These are phyloP conservation scores for Orussus abietinus DNA, from an alignment of 1,140 invertebrate genomes.

Conservation along the genomic window DNA sequence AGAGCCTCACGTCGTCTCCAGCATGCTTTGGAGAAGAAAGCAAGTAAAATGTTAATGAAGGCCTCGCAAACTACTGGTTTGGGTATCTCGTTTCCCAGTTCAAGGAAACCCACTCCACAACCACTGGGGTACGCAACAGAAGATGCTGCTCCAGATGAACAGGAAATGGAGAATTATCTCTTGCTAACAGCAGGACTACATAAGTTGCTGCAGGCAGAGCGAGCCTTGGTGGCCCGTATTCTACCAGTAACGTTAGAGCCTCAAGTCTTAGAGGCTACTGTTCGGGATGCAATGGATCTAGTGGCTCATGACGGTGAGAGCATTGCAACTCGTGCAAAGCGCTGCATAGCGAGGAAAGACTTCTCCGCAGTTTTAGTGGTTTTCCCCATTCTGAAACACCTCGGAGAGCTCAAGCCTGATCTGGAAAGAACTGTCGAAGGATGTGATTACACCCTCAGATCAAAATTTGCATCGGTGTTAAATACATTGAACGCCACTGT, in stretches of 20 bases:
- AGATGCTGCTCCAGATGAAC: constrained; percentile 62
- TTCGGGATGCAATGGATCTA: constrained; percentile 78
- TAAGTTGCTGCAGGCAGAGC: constrained; percentile 84
- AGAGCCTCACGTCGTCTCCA: constrained; percentile 53
- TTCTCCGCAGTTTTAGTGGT: constrained; percentile 79
- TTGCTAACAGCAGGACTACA: constrained; percentile 82
- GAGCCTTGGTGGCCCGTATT: constrained; percentile 76
- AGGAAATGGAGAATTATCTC: constrained; percentile 84
- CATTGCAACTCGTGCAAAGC: constrained; percentile 72
- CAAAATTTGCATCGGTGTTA: constrained; percentile 70
- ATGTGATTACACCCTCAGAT: constrained; percentile 66
- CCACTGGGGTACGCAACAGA: constrained; percentile 34
- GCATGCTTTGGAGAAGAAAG: constrained; percentile 76
- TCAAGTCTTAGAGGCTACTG: constrained; percentile 79
- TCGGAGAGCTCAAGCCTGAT: constrained; percentile 75
- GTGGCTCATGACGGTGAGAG: constrained; percentile 83
- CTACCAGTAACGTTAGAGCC: constrained; percentile 77
- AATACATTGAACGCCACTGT: constrained; percentile 73
- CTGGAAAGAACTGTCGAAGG: constrained; percentile 76
- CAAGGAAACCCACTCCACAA: constrained; percentile 42
- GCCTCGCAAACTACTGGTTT: constrained; percentile 69
- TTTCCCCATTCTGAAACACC: constrained; percentile 82
- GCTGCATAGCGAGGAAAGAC: constrained; percentile 75
- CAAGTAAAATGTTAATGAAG: constrained; percentile 79
- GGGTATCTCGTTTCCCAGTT: constrained; percentile 39